These are phyloP conservation scores for Urophycis tenuis DNA, from an alignment of 2,797 vertebrate species.

Conservation along the genomic window DNA sequence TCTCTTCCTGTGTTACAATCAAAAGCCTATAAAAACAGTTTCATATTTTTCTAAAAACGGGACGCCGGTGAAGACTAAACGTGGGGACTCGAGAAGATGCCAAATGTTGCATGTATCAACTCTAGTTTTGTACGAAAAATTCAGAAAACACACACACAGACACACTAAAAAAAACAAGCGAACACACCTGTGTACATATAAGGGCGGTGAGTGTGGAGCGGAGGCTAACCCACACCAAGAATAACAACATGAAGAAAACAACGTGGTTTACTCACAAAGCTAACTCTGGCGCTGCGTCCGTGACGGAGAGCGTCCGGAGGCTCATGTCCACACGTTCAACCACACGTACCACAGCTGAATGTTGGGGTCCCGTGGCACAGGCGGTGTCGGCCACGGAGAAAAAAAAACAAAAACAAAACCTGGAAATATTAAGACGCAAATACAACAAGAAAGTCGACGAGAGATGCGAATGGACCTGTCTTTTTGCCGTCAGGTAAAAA, in stretches of 20 bases:
- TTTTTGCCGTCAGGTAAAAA: slow-evolving; percentile 35
- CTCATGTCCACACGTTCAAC: background rate
- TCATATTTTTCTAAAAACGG: slow-evolving; percentile 70
- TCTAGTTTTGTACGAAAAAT: too few relatives aligned
- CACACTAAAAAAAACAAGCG: background rate
- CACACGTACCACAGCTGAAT: background rate
- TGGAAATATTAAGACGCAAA: too few relatives aligned
- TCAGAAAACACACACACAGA: slow-evolving; percentile 40
- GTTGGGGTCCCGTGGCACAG: background rate
- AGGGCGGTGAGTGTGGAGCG: background rate
- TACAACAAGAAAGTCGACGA: background rate
- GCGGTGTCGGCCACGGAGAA: background rate
- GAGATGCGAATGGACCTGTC: background rate
- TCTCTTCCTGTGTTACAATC: slow-evolving; percentile 62
- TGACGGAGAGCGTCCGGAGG: background rate
- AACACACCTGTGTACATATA: background rate
- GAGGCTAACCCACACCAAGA: background rate
- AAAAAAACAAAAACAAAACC: too few relatives aligned
- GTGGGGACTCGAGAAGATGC: slow-evolving; percentile 64
- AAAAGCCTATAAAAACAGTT: slow-evolving; percentile 43
- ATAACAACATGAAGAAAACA: background rate
- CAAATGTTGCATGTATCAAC: slow-evolving; percentile 74
- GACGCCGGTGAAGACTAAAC: slow-evolving; percentile 53
- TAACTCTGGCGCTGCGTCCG: too few relatives aligned
- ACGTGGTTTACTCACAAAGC: background rate